These are phyloP conservation scores for Tragulus kanchil DNA, from an alignment of 2,113 vertebrate species.

Conservation along the genomic window DNA sequence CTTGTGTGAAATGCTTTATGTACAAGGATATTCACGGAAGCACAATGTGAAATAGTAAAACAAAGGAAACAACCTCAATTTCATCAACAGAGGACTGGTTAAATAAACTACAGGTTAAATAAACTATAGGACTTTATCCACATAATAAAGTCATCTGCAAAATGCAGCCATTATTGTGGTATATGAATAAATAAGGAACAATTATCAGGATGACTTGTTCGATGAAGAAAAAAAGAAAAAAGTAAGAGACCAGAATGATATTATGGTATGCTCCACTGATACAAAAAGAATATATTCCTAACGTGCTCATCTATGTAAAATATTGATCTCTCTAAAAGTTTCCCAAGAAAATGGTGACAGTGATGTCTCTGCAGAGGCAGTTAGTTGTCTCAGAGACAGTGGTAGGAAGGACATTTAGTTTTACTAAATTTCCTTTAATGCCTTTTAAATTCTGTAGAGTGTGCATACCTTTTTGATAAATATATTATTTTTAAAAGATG, in stretches of 20 bases:
- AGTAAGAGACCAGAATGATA: neutral
- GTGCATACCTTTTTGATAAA: neutral
- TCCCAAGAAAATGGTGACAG: neutral
- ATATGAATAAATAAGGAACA: neutral
- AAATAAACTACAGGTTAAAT: neutral
- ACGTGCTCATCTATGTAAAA: neutral
- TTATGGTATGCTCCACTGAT: neutral
- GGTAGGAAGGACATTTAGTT: neutral
- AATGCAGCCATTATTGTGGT: neutral
- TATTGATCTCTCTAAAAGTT: neutral
- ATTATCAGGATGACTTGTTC: neutral
- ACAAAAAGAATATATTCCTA: neutral
- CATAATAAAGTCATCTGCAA: neutral
- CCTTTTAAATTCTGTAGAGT: neutral
- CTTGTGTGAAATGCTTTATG: neutral
- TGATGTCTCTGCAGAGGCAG: neutral
- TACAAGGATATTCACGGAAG: neutral
- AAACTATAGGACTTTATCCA: neutral
- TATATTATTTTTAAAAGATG: neutral
- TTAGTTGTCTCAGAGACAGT: neutral
- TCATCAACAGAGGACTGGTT: neutral
- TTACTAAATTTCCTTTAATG: neutral
- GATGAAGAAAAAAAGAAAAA: neutral
- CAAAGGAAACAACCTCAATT: neutral
- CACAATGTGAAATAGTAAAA: neutral